phyloP scores from a whole-genome alignment of 2,888 invertebrate species.

The Lasioglossum malachurum region DNA sequence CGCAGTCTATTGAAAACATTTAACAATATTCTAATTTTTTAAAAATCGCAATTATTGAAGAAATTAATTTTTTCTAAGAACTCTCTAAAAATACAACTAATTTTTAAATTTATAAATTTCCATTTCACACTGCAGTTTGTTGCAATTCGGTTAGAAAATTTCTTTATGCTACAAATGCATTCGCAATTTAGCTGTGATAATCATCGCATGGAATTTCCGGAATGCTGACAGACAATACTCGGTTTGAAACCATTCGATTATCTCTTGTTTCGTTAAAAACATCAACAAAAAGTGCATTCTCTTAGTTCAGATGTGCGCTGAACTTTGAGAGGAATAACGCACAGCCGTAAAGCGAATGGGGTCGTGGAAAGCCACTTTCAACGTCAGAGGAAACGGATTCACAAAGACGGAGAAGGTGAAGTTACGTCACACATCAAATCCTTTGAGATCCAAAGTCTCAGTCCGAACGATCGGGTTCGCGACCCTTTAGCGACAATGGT shows the following conservation, averaged over 20 bases:
- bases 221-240: background rate
- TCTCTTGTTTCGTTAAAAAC: background rate
- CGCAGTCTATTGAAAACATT: too few relatives aligned
- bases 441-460: conserved; percentile 32
- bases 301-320: background rate
- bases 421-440: conserved; percentile 21
- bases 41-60: too few relatives aligned
- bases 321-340: conserved; percentile 4
- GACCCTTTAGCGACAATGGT: conserved; percentile 23
- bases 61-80: too few relatives aligned
- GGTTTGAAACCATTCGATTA: background rate
- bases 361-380: conserved; percentile 29
- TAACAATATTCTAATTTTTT: too few relatives aligned
- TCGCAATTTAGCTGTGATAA: background rate
- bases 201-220: background rate
- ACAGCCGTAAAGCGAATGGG: conserved; percentile 11
- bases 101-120: too few relatives aligned
- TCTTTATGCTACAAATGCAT: background rate
- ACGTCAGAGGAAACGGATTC: conserved; percentile 10
- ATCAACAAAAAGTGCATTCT: conserved; percentile 9
- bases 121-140: too few relatives aligned
- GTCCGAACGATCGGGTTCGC: conserved; percentile 24
- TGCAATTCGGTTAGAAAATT: too few relatives aligned
- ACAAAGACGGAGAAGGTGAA: conserved; percentile 10
- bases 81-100: too few relatives aligned